phyloP scores from a whole-genome alignment of 92 coral and sea anemone species.

The Meandrina meandrites region DNA sequence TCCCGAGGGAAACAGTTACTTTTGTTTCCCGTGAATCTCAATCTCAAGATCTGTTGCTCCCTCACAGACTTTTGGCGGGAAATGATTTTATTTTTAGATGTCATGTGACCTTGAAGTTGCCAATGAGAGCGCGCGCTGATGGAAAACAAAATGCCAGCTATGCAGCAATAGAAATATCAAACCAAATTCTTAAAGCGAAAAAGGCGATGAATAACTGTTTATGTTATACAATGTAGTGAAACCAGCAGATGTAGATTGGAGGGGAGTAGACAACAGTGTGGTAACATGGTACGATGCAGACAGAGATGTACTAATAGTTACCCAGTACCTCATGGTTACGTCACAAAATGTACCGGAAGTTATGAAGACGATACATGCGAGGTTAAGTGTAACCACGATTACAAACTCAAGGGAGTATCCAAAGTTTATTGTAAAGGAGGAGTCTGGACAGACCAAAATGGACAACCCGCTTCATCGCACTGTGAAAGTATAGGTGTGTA shows the following conservation, averaged over 20 bases:
- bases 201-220: no score
- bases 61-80: no score
- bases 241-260: conserved; percentile 2
- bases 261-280: conserved; percentile 8
- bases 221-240: neutral
- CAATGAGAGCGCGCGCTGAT: no score
- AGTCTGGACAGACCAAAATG: conserved; percentile 24
- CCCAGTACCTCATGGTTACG: conserved; percentile 22
- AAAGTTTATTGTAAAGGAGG: conserved; percentile 37
- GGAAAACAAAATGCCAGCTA: no score
- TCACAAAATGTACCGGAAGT: neutral
- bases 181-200: no score
- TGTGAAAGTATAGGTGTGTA: conserved; percentile 23
- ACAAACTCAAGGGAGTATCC: neutral
- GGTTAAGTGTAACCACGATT: conserved; percentile 13
- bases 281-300: conserved; percentile 43
- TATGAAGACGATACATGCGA: conserved; percentile 42
- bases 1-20: no score
- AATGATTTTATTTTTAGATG: no score
- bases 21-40: no score
- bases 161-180: no score
- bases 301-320: conserved; percentile 25
- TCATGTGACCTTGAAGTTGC: no score
- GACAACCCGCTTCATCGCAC: conserved; percentile 20
- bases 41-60: no score